Conservation (phyloP, 2,797 vertebrate genomes). For the Diglossa cyanea region DNA sequence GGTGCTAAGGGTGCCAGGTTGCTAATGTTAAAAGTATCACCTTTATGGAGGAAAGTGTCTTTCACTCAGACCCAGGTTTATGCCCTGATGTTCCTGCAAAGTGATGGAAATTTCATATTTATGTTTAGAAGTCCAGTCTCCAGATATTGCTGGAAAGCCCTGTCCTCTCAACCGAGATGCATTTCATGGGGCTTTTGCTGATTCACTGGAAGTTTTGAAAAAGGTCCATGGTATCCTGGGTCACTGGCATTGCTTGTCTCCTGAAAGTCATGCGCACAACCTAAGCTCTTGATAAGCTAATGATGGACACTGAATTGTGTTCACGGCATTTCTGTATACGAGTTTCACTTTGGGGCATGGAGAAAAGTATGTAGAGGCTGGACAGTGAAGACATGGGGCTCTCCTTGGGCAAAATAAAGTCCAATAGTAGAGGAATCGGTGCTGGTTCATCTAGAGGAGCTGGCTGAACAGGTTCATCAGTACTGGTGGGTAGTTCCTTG, state of each 20-base stretch:
- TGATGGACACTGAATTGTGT: not conserved
- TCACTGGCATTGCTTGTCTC: not conserved
- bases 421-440: not conserved
- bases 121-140: not conserved
- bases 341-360: not conserved
- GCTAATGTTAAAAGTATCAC: not conserved
- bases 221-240: not conserved
- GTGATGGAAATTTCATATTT: not conserved
- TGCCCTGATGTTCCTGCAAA: not conserved
- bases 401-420: not conserved
- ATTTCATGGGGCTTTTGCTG: not conserved
- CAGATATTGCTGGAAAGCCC: not conserved
- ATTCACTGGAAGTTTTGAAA: not conserved
- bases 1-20: not conserved
- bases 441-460: not conserved
- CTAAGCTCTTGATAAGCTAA: not conserved
- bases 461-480: not conserved
- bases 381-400: not conserved
- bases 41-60: not conserved
- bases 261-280: not conserved
- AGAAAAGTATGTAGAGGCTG: not conserved
- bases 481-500: not conserved
- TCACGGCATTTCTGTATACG: not conserved
- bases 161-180: not conserved
- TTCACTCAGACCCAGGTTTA: not conserved